Evolutionary conservation across 2,888 invertebrate genomes (phyloP).

Genomic region (Autographa pulchrina): DNA sequence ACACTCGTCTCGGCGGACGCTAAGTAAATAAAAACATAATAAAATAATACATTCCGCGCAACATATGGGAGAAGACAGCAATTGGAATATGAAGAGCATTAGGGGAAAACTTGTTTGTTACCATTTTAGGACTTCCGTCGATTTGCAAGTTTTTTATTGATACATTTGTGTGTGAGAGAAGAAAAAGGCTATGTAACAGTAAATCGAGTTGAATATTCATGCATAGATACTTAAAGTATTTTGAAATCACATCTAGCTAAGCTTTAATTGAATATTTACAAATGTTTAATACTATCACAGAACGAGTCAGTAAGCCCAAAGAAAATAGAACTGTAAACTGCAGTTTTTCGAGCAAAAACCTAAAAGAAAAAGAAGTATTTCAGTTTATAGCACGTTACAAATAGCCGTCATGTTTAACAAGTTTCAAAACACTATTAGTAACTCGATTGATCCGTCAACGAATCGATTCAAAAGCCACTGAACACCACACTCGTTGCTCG

Average conservation of each 20-base stretch:
- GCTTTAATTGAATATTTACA: no score
- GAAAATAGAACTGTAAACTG: not conserved
- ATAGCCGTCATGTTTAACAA: conserved; percentile 43
- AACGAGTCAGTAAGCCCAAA: no score
- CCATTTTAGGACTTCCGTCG: not conserved
- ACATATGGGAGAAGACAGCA: conserved; percentile 82
- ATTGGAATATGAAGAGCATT: conserved; percentile 62
- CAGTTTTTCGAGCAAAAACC: not conserved
- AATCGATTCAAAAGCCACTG: conserved; percentile 72
- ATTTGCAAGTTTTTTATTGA: not conserved
- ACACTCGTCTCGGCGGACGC: conserved; percentile 86
- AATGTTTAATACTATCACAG: no score
- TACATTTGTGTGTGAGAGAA: not conserved
- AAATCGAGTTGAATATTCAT: not conserved
- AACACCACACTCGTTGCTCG: conserved; percentile 62
- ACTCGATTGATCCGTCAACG: conserved; percentile 71
- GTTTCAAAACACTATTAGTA: conserved; percentile 42
- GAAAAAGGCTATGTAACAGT: not conserved
- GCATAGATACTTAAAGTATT: not conserved
- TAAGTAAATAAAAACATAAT: conserved; percentile 88
- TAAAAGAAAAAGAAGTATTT: not conserved
- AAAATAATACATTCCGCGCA: conserved; percentile 87
- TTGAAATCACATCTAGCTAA: no score
- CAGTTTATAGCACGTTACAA: conserved; percentile 20
- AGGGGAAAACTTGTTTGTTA: conserved; percentile 50